Evolutionary conservation across 2,888 invertebrate genomes (phyloP), one percentile per base, ranked within the genome.

Genomic region (Dolichomitus sp.): DNA sequence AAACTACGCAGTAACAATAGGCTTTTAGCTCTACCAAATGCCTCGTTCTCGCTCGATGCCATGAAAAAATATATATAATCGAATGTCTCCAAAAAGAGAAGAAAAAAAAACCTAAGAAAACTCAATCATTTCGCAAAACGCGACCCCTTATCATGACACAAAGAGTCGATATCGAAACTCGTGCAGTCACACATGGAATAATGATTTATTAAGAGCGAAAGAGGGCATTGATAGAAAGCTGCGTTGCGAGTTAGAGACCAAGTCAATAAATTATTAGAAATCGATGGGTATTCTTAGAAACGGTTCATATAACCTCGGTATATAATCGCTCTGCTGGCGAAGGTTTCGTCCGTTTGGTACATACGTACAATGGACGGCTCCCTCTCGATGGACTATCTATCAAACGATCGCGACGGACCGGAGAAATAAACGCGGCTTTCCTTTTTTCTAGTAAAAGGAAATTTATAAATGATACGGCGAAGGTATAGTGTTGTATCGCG

Each of bases 211-310:
- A 33, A 19, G 57, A 45, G 19, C 7, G n/a, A 57, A 27, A 68
- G 66, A 40, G 73, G 23, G 57, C 72, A 66, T 72, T 72, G 79
- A 66, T 23, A 40, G 37, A 57, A 27, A 54, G 54, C 52, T 19
- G 63, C 42, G 50, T 61, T 27, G 73, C 45, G 57, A 77, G 70
- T 73, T 50, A 0, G 33, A 48, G 69, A 69, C 69, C 45, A 23
- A 52, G 59, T 42, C 42, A 65, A 80, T 83, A 73, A 83, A 80
- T 83, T 80, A 69, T 77, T 54, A 65, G 73, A 77, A 83, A 50
- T 63, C 80, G 72, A 75, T 79, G 72, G 19, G 68, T 57, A 66
- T 79, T 65, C 66, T 69, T 70, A 37, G 57, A 52, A 65, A 30
- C 66, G 65, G 65, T 65, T 65, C 65, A n/a, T 45, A 23, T 12